These are phyloP conservation scores for Lerista edwardsae DNA, from an alignment of 2,797 vertebrate genomes.

Conservation along the genomic window DNA sequence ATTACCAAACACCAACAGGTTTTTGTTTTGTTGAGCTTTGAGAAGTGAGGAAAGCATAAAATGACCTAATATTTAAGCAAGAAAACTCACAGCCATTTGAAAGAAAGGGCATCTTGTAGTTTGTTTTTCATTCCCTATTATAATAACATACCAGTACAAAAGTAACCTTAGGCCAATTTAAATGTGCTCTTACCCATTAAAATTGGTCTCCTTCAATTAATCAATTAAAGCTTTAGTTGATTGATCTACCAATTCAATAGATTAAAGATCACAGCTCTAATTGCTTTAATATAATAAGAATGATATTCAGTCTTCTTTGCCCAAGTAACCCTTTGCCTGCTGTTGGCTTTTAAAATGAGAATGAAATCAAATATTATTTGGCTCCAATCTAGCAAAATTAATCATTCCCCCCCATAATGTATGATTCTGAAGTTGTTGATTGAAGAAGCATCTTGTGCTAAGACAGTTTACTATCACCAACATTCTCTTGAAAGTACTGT, in stretches of 20 bases:
- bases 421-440: neutral
- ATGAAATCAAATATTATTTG: neutral
- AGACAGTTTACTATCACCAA: neutral
- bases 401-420: neutral
- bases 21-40: neutral
- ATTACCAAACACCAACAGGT: neutral
- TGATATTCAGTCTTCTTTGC: neutral
- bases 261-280: neutral
- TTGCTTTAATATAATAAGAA: neutral
- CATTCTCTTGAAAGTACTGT: neutral
- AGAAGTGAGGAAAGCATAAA: neutral
- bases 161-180: neutral
- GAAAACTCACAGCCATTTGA: neutral
- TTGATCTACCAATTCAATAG: neutral
- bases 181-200: neutral
- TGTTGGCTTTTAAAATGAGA: neutral
- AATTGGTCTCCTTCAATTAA: neutral
- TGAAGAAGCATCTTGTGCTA: neutral
- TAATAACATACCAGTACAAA: neutral
- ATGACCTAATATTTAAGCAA: neutral
- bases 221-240: slow-evolving; percentile 4
- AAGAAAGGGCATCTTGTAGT: neutral
- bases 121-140: neutral
- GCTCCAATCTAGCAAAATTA: neutral
- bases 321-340: neutral